These are phyloP conservation scores for Eupeodes luniger DNA, from an alignment of 2,888 invertebrate genomes.

Conservation along the genomic window DNA sequence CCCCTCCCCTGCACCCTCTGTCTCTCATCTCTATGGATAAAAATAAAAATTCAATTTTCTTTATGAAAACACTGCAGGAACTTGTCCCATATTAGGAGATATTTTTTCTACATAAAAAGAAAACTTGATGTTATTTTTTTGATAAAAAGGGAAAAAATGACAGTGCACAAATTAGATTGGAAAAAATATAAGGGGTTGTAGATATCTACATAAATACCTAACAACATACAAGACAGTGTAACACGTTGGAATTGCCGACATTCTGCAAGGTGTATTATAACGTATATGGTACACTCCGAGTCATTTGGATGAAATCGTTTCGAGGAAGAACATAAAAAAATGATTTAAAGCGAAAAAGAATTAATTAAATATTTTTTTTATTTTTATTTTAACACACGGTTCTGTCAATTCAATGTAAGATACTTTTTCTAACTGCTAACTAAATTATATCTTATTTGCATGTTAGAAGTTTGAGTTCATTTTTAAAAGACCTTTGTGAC, in stretches of 20 bases:
- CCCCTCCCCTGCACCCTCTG: background rate
- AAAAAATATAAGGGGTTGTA: constrained; percentile 45
- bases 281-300: background rate
- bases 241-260: constrained; percentile 35
- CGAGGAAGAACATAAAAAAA: background rate
- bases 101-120: constrained; percentile 16
- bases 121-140: constrained; percentile 21
- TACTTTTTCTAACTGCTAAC: background rate
- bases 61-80: constrained; percentile 53
- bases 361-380: background rate
- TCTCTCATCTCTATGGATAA: constrained; percentile 18
- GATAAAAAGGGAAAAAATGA: constrained; percentile 38
- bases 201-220: no score
- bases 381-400: background rate
- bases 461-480: no score
- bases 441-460: no score
- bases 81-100: constrained; percentile 46
- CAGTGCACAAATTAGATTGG: constrained; percentile 41
- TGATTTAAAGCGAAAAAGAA: background rate
- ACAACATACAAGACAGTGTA: constrained; percentile 21
- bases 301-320: constrained; percentile 6
- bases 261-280: constrained; percentile 16
- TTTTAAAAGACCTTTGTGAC: no score
- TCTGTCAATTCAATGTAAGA: background rate
- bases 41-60: constrained; percentile 64